phyloP scores from a whole-genome alignment of 2,797 vertebrate genomes.

The Siniperca obscura region DNA sequence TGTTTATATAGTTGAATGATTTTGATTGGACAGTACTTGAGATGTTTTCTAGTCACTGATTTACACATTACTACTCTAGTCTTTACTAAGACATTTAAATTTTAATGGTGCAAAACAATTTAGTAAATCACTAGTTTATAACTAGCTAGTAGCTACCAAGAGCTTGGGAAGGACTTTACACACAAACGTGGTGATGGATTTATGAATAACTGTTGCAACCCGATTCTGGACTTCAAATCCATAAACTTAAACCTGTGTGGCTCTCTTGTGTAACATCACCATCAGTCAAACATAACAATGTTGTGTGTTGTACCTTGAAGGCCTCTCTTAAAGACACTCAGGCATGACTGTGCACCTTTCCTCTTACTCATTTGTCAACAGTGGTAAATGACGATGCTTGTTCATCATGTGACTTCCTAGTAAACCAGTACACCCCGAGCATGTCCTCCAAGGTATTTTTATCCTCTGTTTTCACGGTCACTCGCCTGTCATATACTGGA shows the following conservation, averaged over 20 bases:
- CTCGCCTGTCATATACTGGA: not conserved
- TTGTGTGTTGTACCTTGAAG: slow-evolving; percentile 26
- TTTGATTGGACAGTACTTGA: not conserved
- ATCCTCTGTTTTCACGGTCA: slow-evolving; percentile 49
- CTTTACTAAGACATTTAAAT: not conserved
- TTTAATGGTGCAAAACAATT: not conserved
- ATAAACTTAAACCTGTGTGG: not conserved
- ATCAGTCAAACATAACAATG: not conserved
- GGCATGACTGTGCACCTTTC: slow-evolving; percentile 24
- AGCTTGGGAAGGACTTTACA: not conserved
- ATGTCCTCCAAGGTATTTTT: slow-evolving; percentile 58
- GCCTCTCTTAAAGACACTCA: slow-evolving; percentile 12
- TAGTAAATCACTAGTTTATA: not conserved
- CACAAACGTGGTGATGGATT: not conserved
- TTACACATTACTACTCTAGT: not conserved
- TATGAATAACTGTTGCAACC: not conserved
- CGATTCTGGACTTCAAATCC: not conserved
- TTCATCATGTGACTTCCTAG: slow-evolving; percentile 46
- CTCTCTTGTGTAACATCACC: not conserved
- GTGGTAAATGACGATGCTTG: slow-evolving; percentile 28
- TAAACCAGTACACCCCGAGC: slow-evolving; percentile 39
- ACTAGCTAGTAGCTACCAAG: not conserved
- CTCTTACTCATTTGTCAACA: slow-evolving; percentile 47
- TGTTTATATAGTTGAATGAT: not conserved
- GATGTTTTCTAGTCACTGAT: not conserved